Evolutionary conservation across 2,113 vertebrate genomes (phyloP).

Genomic region (Hepsetus odoe): DNA sequence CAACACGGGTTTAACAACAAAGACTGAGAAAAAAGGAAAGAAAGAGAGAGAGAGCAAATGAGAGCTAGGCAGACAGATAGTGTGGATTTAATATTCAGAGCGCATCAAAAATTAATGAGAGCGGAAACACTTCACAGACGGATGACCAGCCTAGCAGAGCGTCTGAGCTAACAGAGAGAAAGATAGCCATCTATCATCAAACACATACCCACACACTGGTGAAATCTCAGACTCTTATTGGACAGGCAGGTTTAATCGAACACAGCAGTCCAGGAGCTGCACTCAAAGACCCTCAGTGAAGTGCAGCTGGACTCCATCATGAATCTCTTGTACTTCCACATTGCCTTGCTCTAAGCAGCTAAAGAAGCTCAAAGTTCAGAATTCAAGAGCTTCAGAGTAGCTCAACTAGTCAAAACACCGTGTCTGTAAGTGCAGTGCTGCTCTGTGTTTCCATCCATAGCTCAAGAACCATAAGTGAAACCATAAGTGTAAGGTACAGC

Average conservation of each 20-base stretch:
- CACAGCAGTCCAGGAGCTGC: no score
- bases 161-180: conserved; percentile 16
- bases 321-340: background rate
- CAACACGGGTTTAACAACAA: conserved; percentile 28
- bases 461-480: no score
- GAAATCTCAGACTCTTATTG: background rate
- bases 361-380: background rate
- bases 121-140: conserved; percentile 36
- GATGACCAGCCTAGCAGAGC: conserved; percentile 27
- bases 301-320: background rate
- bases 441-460: background rate
- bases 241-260: background rate
- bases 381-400: background rate
- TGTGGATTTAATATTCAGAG: conserved; percentile 46
- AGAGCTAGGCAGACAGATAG: conserved; percentile 7
- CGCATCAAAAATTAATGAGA: conserved; percentile 56
- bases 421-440: no score
- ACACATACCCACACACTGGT: conserved; percentile 2
- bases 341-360: background rate
- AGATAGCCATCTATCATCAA: conserved; percentile 24
- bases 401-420: background rate
- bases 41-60: background rate
- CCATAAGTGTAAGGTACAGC: background rate
- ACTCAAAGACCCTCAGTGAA: background rate
- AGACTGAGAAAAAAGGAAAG: conserved; percentile 16